Percentiles rank a stretch among this genome's conserved stretches.
Conservation (phyloP, 2,113 vertebrate species). For the Ameiurus melas region DNA sequence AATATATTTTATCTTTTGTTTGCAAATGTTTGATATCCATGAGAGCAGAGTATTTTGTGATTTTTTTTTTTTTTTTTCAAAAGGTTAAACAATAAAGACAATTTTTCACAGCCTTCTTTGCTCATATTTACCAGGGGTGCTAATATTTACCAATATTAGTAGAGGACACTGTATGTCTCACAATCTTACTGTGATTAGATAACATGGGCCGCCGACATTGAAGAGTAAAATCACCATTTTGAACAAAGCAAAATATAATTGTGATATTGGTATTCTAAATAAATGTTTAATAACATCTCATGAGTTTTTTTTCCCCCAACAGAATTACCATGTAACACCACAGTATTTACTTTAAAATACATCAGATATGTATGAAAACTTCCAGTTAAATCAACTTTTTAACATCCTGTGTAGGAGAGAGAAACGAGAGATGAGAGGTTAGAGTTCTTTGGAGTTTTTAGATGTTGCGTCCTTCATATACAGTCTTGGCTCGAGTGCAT, state of each 20-base stretch:
- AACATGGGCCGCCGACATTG: neutral
- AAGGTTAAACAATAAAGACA: too few relatives aligned
- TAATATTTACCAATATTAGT: too few relatives aligned
- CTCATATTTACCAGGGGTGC: too few relatives aligned
- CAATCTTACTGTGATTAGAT: neutral
- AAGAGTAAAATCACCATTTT: neutral
- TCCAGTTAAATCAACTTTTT: neutral
- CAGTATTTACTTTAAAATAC: neutral
- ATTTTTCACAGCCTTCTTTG: too few relatives aligned
- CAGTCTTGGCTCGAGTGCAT: neutral
- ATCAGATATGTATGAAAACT: neutral
- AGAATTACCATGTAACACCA: neutral
- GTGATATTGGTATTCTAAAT: neutral
- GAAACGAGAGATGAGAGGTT: neutral
- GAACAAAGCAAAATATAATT: neutral
- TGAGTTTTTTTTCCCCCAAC: neutral
- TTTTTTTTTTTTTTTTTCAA: too few relatives aligned
- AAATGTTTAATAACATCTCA: neutral
- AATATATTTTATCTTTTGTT: too few relatives aligned
- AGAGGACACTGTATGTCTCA: neutral
- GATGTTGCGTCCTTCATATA: neutral
- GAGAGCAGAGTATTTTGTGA: too few relatives aligned
- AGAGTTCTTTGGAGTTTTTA: neutral
- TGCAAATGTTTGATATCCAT: too few relatives aligned
- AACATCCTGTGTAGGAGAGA: neutral